Conservation (phyloP, 2,113 vertebrate species). For the Syngnathus floridae region DNA sequence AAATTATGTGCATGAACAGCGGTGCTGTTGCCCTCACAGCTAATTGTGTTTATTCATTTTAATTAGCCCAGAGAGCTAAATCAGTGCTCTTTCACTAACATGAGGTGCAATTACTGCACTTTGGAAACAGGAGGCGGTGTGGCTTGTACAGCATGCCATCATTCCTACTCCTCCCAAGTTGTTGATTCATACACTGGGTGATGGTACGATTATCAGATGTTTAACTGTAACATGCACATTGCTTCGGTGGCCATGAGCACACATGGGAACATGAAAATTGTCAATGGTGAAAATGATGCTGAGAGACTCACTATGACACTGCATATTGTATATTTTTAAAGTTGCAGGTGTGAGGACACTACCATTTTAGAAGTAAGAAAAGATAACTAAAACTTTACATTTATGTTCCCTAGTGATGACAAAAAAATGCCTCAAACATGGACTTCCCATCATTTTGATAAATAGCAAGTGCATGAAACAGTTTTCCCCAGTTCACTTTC, state of each 20-base stretch:
- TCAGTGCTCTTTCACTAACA: constrained; percentile 62
- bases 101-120: constrained; percentile 61
- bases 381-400: not conserved
- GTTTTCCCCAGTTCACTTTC: not conserved
- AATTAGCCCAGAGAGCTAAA: constrained; percentile 73
- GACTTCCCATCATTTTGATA: not conserved
- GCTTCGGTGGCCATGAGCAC: not conserved
- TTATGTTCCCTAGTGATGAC: not conserved
- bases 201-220: not conserved
- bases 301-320: not conserved
- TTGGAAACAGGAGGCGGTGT: constrained; percentile 51
- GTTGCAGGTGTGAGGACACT: not conserved
- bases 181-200: constrained; percentile 10
- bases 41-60: constrained; percentile 76
- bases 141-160: constrained; percentile 41
- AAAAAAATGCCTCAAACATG: not conserved
- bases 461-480: not conserved
- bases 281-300: not conserved
- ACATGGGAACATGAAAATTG: not conserved
- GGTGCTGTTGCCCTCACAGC: constrained; percentile 50
- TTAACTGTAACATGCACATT: not conserved
- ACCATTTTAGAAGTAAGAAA: not conserved
- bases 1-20: constrained; percentile 43
- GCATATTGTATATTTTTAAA: not conserved
- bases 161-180: constrained; percentile 23